Base-by-base conservation (phyloP, 2,888 invertebrate genomes). In the Acanthosepion lycidas region DNA sequence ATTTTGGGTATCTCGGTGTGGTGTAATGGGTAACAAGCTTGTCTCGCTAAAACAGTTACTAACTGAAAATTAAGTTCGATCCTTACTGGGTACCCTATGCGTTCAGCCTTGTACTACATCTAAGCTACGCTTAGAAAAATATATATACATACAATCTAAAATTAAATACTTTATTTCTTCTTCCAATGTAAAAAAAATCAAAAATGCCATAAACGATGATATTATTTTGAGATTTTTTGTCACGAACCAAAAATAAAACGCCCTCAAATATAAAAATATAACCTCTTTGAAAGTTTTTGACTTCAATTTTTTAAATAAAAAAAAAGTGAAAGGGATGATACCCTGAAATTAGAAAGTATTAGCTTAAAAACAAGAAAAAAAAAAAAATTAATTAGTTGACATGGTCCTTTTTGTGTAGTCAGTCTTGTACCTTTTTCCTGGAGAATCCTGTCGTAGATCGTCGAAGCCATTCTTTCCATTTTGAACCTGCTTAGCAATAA, bases 381-480 rank as follows among this genome's bases (percentile, higher is more conserved):
- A 59, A 59, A 59, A 59, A 0, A 12, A 18, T 33, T 78, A n/a
- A n/a, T n/a, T 78, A 78, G n/a, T 78, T n/a, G 3, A n/a, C 78
- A n/a, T 78, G 78, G 78, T n/a, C 18, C 78, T n/a, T 15, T 78
- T 5, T n/a, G n/a, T 78, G n/a, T 78, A n/a, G 78, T 78, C 78
- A 78, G n/a, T 78, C 33, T 78, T 78, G 78, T 78, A 33, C 78
- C 78, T 33, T 78, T 78, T 78, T 78, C n/a, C n/a, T 78, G n/a
- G 33, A n/a, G 78, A 78, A n/a, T 78, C 78, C 78, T 33, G n/a
- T 78, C 78, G 78, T 78, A 78, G 78, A 78, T 78, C 33, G 78
- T 78, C n/a, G 78, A 78, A 78, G 78, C 78, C 78, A 78, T 78
- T 78, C n/a, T n/a, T 78, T 78, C 78, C n/a, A 78, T 33, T 42